Conservation (phyloP, 1,140 invertebrate species). For the Epicauta chinensis region DNA sequence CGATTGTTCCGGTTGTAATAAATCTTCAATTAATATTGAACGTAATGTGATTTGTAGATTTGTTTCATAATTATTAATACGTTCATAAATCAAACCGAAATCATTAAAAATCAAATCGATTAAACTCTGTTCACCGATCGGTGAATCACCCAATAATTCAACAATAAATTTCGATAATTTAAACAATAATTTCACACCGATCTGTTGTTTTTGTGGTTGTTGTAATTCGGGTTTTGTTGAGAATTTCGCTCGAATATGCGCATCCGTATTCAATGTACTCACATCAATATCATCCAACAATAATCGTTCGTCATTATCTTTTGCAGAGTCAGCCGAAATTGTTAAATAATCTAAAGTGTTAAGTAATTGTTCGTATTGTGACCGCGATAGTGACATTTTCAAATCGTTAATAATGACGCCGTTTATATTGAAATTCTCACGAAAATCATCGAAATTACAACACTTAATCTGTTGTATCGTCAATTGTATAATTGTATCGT, state of each 20-base stretch:
- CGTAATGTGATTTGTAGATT: constrained; percentile 70
- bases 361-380: constrained; percentile 83
- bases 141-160: constrained; percentile 60
- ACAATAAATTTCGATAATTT: constrained; percentile 66
- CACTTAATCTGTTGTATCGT: constrained; percentile 45
- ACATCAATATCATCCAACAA: constrained; percentile 42
- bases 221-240: constrained; percentile 10
- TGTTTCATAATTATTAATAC: constrained; percentile 57
- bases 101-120: constrained; percentile 79
- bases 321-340: constrained; percentile 14
- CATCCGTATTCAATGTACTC: constrained; percentile 53
- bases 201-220: neutral
- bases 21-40: constrained; percentile 82
- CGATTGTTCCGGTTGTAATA: constrained; percentile 68
- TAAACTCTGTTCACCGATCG: constrained; percentile 58
- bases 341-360: constrained; percentile 57
- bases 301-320: constrained; percentile 19
- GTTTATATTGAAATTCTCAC: constrained; percentile 50
- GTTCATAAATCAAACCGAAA: constrained; percentile 69
- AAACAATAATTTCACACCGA: constrained; percentile 51
- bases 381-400: constrained; percentile 75
- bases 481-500: constrained; percentile 76
- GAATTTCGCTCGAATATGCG: constrained; percentile 50
- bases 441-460: constrained; percentile 14
- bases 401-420: constrained; percentile 78